Evolutionary conservation across 2,113 vertebrate genomes (phyloP).

Genomic region (Malurus elegans): DNA sequence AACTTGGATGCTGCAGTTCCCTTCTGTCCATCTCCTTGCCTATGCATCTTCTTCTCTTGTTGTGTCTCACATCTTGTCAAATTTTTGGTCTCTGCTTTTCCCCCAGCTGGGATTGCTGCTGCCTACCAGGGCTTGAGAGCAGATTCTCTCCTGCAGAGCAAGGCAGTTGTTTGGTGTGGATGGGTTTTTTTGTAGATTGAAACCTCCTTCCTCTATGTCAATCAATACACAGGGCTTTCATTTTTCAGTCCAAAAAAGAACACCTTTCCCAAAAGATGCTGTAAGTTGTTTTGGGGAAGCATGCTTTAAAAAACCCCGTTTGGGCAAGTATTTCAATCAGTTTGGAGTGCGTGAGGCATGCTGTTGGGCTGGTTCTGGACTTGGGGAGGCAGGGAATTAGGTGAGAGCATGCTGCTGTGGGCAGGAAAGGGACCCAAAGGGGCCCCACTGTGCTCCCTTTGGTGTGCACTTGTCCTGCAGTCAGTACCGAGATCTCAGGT

Average conservation of each 20-base stretch:
- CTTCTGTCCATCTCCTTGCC: accelerated
- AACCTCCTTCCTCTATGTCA: not conserved
- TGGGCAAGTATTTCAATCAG: not conserved
- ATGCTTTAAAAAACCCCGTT: not conserved
- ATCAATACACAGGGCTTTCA: not conserved
- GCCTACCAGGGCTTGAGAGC: not conserved
- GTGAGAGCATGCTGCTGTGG: not conserved
- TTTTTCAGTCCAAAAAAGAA: not conserved
- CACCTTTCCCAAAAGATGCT: not conserved
- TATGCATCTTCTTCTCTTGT: accelerated
- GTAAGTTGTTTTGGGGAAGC: not conserved
- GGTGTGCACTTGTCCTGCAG: not conserved
- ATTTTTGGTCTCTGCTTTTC: not conserved
- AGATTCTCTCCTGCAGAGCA: not conserved
- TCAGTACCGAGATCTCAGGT: not conserved
- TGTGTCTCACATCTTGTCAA: not conserved
- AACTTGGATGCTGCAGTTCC: not conserved
- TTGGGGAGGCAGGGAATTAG: not conserved
- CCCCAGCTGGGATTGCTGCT: not conserved
- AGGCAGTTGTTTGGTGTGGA: not conserved
- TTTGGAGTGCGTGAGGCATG: not conserved
- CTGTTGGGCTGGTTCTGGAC: not conserved
- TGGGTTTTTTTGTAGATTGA: accelerated
- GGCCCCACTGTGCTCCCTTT: not conserved
- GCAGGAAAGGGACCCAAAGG: not conserved